Evolutionary conservation across 2,113 vertebrate genomes (phyloP).

Genomic region (Sturnira hondurensis): DNA sequence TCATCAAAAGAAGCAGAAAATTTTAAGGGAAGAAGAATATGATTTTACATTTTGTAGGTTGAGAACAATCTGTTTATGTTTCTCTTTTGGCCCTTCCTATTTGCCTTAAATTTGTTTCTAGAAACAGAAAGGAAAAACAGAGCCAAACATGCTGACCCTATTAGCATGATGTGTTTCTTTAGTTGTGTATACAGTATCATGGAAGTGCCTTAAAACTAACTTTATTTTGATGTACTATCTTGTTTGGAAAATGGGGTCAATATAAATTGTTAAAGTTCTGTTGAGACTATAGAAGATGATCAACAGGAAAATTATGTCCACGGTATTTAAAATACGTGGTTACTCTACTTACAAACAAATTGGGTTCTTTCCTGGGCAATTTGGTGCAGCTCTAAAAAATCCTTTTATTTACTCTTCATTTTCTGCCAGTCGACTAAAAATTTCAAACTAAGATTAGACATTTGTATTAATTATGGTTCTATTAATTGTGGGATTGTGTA

Average conservation of each 20-base stretch:
- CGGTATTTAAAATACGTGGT: slow-evolving; percentile 20
- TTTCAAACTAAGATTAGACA: slow-evolving; percentile 54
- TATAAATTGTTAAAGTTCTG: slow-evolving; percentile 33
- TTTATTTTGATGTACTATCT: slow-evolving; percentile 1
- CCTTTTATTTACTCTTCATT: slow-evolving; percentile 67
- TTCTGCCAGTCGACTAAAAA: slow-evolving; percentile 53
- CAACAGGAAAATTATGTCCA: not conserved
- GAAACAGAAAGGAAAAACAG: slow-evolving; percentile 29
- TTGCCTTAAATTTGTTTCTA: slow-evolving; percentile 57
- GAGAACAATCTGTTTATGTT: slow-evolving; percentile 16
- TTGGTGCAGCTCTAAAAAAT: slow-evolving; percentile 28
- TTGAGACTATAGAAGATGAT: not conserved
- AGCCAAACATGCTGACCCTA: slow-evolving; percentile 9
- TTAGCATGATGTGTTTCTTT: slow-evolving; percentile 24
- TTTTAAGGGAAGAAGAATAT: not conserved
- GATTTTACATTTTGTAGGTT: slow-evolving; percentile 37
- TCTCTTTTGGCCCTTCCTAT: not conserved
- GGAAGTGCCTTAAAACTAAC: slow-evolving; percentile 28
- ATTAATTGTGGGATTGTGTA: not conserved
- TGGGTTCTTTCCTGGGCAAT: not conserved
- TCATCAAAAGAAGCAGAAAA: slow-evolving; percentile 1
- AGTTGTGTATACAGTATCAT: not conserved
- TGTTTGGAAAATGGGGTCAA: slow-evolving; percentile 31
- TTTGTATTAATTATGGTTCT: slow-evolving; percentile 55
- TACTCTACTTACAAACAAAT: slow-evolving; percentile 4